Conservation (phyloP, 2,888 invertebrate species). For the Drosophila kokeensis region DNA sequence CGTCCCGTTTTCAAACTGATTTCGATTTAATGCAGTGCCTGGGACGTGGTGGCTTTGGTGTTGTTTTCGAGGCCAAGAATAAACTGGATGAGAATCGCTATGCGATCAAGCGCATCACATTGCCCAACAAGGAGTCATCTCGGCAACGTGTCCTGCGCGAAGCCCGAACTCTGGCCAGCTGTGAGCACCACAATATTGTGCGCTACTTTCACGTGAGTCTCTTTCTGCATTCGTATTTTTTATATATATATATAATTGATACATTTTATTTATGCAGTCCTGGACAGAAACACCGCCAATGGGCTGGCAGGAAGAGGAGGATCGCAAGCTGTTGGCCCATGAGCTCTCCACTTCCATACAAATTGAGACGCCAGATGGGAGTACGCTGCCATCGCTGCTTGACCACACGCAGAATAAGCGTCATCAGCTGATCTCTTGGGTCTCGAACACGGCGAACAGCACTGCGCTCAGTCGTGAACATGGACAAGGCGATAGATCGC, state of each 20-base stretch:
- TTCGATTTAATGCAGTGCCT: slow-evolving; percentile 93
- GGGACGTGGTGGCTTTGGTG: slow-evolving; percentile 97
- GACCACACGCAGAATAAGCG: slow-evolving; percentile 65
- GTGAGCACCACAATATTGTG: slow-evolving; percentile 98
- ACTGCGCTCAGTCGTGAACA: slow-evolving; percentile 69
- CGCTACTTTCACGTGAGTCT: slow-evolving; percentile 88
- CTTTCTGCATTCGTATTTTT: slow-evolving; percentile 81
- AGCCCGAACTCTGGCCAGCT: slow-evolving; percentile 96
- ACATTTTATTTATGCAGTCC: slow-evolving; percentile 88
- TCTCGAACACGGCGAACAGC: slow-evolving; percentile 75
- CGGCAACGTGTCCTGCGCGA: slow-evolving; percentile 96
- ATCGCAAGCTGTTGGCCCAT: slow-evolving; percentile 86
- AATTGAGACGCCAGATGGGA: slow-evolving; percentile 84
- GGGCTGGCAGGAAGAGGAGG: slow-evolving; percentile 93
- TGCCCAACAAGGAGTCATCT: slow-evolving; percentile 93
- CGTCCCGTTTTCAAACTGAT: slow-evolving; percentile 91
- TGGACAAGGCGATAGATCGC: slow-evolving; percentile 29
- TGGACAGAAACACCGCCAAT: slow-evolving; percentile 97
- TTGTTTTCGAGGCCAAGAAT: slow-evolving; percentile 97
- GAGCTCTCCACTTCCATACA: slow-evolving; percentile 84
- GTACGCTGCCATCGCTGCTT: slow-evolving; percentile 70
- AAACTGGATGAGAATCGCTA: slow-evolving; percentile 97
- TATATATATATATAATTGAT: not conserved
- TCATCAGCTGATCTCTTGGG: slow-evolving; percentile 76
- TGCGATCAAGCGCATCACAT: slow-evolving; percentile 96